Evolutionary conservation across 2,113 vertebrate genomes (phyloP), one percentile per base, ranked within the genome.

Genomic region (Hemibagrus wyckioides): DNA sequence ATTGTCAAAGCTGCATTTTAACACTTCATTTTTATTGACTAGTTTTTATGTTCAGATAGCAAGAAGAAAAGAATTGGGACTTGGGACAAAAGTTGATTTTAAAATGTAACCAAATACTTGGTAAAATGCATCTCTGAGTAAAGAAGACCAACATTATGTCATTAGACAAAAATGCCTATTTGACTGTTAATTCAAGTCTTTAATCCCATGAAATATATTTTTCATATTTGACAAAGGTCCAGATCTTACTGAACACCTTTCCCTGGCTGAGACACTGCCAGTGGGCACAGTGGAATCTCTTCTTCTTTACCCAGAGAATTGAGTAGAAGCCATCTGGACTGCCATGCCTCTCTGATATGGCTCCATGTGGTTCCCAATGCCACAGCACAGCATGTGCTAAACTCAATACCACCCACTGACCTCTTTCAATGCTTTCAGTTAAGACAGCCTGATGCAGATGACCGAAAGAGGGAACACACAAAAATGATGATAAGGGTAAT

Each of bases 321-420:
- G 69, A 84, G 50, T 76, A 17, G 30, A 17, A 76, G 76, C 86
- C 86, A 84, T 89, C 86, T 76, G 82, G 65, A 30, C 57, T 82
- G 88, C 57, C 88, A 86, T 48, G 73, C 79, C 82, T 81, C 84
- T 25, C 19, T 84, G 59, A 88, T 86, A 86, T 17, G 44, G 39
- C 76, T 84, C 86, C 88, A 91, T 89, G 86, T 82, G 86, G 81
- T 84, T 54, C 33, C 50, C 41, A 57, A 48, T 69, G 88, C n/a
- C 85, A 65, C 59, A 69, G 56, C 59, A 71, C 39, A 71, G 81
- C 86, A 89, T 82, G 81, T 84, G 84, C 80, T 82, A 77, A 83
- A 83, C 86, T 67, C 86, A 76, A 71, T 88, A 86, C 28, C 86
- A 83, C 67, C 69, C 69, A 77, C 48, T 57, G 82, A 23, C 6